Base-by-base conservation (phyloP, 2,888 invertebrate genomes). In the Pachycephus smyrnensis region DNA sequence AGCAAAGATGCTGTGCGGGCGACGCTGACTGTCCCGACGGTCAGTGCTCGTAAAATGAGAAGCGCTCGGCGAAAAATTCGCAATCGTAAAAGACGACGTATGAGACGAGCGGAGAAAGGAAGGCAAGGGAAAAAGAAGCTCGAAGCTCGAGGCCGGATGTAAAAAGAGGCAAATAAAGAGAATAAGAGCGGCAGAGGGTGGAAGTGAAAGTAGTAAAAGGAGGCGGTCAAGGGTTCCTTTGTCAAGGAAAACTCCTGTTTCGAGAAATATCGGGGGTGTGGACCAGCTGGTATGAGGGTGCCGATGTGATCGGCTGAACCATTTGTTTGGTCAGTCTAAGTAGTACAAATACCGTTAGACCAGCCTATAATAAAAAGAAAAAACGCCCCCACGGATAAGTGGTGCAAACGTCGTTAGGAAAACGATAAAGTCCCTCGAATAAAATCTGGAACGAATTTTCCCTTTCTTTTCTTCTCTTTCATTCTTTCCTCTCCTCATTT, bases 331-430 rank as follows among this genome's bases (percentile, higher is more conserved):
- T 15, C 78, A 40, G 68, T 75, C 75, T 73, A 76, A 78, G 78
- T 78, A 78, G 75, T 76, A 73, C 78, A 78, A 78, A 78, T 78
- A 78, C 75, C 73, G 78, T 75, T 35, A 73, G 75, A 75, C 75
- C 78, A 75, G 78, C n/a, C 73, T 12, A 69, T 69, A 30, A 69
- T 30, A 69, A 69, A 69, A 69, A 6, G 11, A 15, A 15, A 15
- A 15, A 15, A 15, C 37, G 40, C 40, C 4, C 69, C 69, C 30
- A 32, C 69, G 69, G 30, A 30, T 30, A 69, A 69, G 11, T 69
- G 30, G 69, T 30, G 32, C 30, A 69, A 30, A n/a, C 69, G 69
- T 32, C 69, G 69, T 69, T 30, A 69, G 12, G 69, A 31, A 30
- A 31, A 12, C 30, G 69, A 69, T 30, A 69, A 69, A 69, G 30